A percentile compares a stretch with the other conserved stretches of the same genome.
Evolutionary conservation across 1,140 invertebrate genomes (phyloP).

Genomic region (Whitmania pigra): DNA sequence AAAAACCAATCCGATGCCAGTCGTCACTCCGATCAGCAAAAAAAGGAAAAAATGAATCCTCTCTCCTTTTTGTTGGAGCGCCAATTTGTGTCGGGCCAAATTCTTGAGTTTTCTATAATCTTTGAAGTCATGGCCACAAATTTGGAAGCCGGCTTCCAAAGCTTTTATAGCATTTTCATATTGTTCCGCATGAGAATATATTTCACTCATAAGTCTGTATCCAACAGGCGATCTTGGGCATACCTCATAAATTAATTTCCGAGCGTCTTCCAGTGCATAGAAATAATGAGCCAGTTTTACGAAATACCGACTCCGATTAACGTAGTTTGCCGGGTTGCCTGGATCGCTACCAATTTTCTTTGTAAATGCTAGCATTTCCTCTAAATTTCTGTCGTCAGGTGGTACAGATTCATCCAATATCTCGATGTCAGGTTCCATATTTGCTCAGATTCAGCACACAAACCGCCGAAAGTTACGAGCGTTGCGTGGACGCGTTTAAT

Average conservation of each 20-base stretch:
- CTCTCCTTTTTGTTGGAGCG: not conserved
- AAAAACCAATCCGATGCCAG: not conserved
- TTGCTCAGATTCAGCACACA: no score
- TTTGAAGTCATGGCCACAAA: not conserved
- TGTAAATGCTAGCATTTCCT: not conserved
- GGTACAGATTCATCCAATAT: no score
- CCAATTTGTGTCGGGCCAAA: not conserved
- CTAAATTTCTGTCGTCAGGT: not conserved
- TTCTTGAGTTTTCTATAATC: constrained; percentile 1
- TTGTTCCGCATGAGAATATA: not conserved
- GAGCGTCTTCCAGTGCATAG: constrained; percentile 5
- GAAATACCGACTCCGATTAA: not conserved
- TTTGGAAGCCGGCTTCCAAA: not conserved
- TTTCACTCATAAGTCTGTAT: constrained; percentile 1
- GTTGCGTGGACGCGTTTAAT: no score
- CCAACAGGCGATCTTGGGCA: not conserved
- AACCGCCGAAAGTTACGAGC: no score
- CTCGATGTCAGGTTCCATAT: no score
- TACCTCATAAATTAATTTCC: constrained; percentile 3
- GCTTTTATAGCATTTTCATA: constrained; percentile 6
- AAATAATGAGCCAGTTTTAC: constrained; percentile 7
- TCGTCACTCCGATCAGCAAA: not conserved
- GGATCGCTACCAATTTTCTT: not conserved
- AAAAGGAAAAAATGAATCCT: not conserved
- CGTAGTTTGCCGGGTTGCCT: not conserved